Base-by-base conservation (phyloP, 2,888 invertebrate genomes). In the Selenia dentaria region DNA sequence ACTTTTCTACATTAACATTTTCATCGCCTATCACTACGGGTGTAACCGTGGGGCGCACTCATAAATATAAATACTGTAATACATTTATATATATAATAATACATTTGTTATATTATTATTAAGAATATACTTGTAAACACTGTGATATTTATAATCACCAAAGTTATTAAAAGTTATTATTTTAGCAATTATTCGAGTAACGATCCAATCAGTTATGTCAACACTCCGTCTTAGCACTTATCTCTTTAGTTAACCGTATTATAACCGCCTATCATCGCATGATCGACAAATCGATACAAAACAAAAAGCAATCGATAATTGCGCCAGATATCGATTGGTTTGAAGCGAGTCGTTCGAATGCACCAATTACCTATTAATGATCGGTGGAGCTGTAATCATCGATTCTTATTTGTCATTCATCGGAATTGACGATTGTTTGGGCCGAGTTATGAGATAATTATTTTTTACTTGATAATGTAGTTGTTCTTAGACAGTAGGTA, bases 321-420 rank as follows among this genome's bases (percentile, higher is more conserved):
- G 65, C 59, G 53, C 49, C 31, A 62, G 70, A 70, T 71, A 76
- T 67, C 64, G 69, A 71, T 67, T 64, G 56, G 62, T 58, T 62
- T 64, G 62, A 46, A 64, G n/a, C 45, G 27, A 39, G 26, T 34
- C 28, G 43, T 20, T 29, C 27, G 43, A 43, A 73, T 60, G 68
- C 77, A 75, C 79, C 83, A 80, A 85, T 86, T 81, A 79, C 74
- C 64, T 60, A 66, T 72, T 80, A 79, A 83, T 79, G 82, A 76
- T 70, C 70, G 69, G 63, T 57, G 55, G 62, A 65, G 62, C 74
- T 74, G 76, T 74, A 82, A 87, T 87, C 83, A 81, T 71, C 72
- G 60, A 74, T 84, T 87, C 83, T 82, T 83, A 87, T 88, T 86
- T 84, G 82, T 88, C 88, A 88, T 87, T 85, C 84, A 82, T 74